A percentile compares a stretch with the other conserved stretches of the same genome.
Evolutionary conservation across 2,797 vertebrate species (phyloP).

Genomic region (Peromyscus melanophrys): DNA sequence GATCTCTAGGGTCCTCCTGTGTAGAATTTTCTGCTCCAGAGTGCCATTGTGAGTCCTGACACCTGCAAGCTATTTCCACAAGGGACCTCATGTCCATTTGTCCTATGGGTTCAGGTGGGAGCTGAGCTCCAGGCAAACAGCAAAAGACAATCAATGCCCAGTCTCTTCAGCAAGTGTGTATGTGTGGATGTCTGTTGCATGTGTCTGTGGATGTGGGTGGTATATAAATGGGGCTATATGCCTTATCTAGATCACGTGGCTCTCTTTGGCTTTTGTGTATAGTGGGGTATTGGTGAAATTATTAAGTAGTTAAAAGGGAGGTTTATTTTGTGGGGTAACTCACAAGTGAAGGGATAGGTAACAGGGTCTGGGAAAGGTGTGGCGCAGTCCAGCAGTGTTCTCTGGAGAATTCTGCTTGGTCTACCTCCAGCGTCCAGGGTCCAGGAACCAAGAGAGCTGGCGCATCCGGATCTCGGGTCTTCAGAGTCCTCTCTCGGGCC

Average conservation of each 20-base stretch:
- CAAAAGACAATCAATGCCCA: neutral
- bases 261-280: neutral
- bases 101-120: neutral
- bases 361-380: too few relatives aligned
- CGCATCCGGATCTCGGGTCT: too few relatives aligned
- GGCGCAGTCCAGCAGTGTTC: too few relatives aligned
- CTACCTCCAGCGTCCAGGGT: too few relatives aligned
- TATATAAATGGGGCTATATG: accelerated
- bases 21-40: neutral
- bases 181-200: neutral
- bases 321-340: too few relatives aligned
- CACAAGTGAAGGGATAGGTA: too few relatives aligned
- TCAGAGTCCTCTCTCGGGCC: too few relatives aligned
- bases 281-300: too few relatives aligned
- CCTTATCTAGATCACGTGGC: accelerated
- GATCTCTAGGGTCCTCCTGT: neutral
- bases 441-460: too few relatives aligned
- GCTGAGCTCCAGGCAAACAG: neutral
- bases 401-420: too few relatives aligned
- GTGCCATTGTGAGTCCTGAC: neutral
- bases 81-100: neutral
- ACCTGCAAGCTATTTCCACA: neutral
- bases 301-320: too few relatives aligned
- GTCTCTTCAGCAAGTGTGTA: neutral
- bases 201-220: neutral